Conservation (phyloP, 2,888 invertebrate species). For the Agrotis clavis region DNA sequence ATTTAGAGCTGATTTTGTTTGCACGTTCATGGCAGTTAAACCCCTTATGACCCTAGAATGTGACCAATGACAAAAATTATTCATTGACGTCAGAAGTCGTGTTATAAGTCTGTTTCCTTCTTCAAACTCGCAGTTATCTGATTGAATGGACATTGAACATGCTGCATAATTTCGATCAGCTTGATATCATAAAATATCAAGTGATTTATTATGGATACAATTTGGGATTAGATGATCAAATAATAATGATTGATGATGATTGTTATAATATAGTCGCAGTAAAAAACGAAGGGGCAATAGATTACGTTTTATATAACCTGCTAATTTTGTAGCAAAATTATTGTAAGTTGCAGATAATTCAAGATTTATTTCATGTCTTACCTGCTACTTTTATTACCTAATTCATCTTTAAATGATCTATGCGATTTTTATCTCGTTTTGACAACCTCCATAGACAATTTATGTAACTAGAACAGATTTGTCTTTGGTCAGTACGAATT, state of each 20-base stretch:
- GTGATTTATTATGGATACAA: background rate
- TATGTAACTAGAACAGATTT: slow-evolving; percentile 13
- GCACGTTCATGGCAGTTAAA: too few species aligned
- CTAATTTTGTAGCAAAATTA: slow-evolving; percentile 14
- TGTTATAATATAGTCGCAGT: slow-evolving; percentile 11
- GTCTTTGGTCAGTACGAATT: background rate
- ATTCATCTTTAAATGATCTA: background rate
- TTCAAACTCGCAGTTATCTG: slow-evolving; percentile 14
- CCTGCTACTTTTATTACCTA: background rate
- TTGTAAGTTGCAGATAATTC: background rate
- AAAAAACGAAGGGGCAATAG: background rate
- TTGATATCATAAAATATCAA: slow-evolving; percentile 11
- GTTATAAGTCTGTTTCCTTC: background rate
- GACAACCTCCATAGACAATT: background rate
- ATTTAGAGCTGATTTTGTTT: too few species aligned
- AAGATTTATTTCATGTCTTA: background rate
- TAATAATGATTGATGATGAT: slow-evolving; percentile 38
- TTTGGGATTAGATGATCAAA: slow-evolving; percentile 20
- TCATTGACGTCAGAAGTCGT: background rate
- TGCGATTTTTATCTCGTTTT: background rate
- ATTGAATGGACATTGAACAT: slow-evolving; percentile 30
- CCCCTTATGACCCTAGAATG: too few species aligned
- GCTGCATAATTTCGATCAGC: slow-evolving; percentile 14
- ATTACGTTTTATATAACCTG: background rate
- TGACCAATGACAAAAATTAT: background rate